Percentiles rank a stretch among this genome's conserved stretches.
These are phyloP conservation scores for Meteorus colon DNA, from an alignment of 2,888 invertebrate species.

Conservation along the genomic window DNA sequence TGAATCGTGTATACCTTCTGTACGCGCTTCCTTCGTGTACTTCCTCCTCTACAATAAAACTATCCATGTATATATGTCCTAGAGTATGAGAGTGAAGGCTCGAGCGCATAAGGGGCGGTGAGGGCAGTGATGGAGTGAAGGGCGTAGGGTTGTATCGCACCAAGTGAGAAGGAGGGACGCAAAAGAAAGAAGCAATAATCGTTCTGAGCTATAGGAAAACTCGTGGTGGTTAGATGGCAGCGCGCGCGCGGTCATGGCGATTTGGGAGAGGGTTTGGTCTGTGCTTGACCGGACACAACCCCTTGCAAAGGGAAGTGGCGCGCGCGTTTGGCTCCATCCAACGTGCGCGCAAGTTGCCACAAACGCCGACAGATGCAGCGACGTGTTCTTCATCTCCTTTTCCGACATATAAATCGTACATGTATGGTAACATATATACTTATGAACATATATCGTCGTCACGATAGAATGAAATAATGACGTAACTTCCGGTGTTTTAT, in stretches of 20 bases:
- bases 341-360: constrained; percentile 52
- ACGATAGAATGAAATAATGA: constrained; percentile 23
- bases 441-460: background rate
- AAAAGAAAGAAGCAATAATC: constrained; percentile 21
- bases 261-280: constrained; percentile 45
- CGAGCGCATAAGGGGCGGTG: background rate
- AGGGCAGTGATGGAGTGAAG: constrained; percentile 34
- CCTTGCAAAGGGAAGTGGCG: constrained; percentile 49
- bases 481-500: background rate
- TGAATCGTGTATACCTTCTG: constrained; percentile 39
- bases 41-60: constrained; percentile 13
- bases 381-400: constrained; percentile 47
- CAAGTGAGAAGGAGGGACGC: constrained; percentile 49
- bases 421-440: background rate
- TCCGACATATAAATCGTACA: background rate
- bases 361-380: constrained; percentile 60
- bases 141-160: constrained; percentile 28
- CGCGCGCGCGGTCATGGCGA: constrained; percentile 30
- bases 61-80: background rate
- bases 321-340: constrained; percentile 53
- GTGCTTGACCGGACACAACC: constrained; percentile 45
- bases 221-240: constrained; percentile 25
- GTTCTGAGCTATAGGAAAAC: background rate
- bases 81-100: background rate
- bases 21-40: constrained; percentile 33